Evolutionary conservation across 2,888 invertebrate species (phyloP), one percentile per base, ranked within the genome.

Genomic region (Drosophila fulvimacula): DNA sequence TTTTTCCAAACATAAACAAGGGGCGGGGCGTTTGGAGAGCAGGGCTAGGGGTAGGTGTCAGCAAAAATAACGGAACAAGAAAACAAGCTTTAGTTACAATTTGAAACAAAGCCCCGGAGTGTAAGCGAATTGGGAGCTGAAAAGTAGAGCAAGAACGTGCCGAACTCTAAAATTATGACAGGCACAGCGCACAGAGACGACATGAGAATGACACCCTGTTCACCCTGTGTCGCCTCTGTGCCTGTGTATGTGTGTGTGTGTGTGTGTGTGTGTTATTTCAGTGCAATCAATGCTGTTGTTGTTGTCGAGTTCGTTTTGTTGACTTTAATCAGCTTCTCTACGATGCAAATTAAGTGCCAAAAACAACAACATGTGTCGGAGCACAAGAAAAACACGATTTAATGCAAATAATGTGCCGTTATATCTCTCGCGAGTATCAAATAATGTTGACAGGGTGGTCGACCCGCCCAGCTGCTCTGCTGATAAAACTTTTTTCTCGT

Each of bases 331-430:
- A 85, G 80, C 49, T 49, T 1, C 36, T 19, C 34, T 44, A 49
- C 53, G 65, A 66, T 76, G 85, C 56, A 76, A 88, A 87, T 71
- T 69, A 59, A 79, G 66, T 60, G 46, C 52, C 67, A 69, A 30
- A n/a, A 46, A 56, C 5, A 58, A 71, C 39, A 56, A 44, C 38
- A 60, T 44, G 53, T 48, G 46, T 44, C 53, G 49, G 9, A 17
- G 19, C 36, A 21, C 36, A 48, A 49, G 61, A 52, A 60, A 51
- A 66, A 55, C 44, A 59, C 64, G 41, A 30, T 48, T 62, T 44
- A 53, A 58, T 55, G 60, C 61, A 79, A 82, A 76, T 70, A 79
- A 69, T 70, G 58, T 65, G 73, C 61, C 67, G 65, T 59, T 76
- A 62, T 64, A 56, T 67, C 56, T 62, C 62, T 51, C 38, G 46